Percentiles rank a stretch among this genome's conserved stretches.
Evolutionary conservation across 2,797 vertebrate genomes (phyloP).

Genomic region (Salmo trutta): DNA sequence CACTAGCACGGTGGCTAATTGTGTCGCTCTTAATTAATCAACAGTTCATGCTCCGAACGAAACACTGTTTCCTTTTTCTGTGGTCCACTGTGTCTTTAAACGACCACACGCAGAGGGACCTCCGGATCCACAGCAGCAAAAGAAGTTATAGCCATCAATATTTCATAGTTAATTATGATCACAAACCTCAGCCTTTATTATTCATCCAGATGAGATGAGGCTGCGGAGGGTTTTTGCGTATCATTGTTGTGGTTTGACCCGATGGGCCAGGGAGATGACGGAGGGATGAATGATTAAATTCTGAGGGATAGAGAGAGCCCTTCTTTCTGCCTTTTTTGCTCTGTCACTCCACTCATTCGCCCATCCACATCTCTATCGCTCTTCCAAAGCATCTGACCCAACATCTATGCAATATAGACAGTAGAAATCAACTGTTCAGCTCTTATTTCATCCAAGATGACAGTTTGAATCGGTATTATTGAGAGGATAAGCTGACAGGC

Average conservation of each 20-base stretch:
- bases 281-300: conserved; percentile 61
- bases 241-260: conserved; percentile 54
- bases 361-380: neutral
- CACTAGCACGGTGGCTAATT: conserved; percentile 68
- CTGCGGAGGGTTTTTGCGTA: conserved; percentile 33
- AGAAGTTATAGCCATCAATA: conserved; percentile 74
- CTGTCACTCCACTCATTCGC: neutral
- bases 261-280: conserved; percentile 32
- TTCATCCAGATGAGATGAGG: conserved; percentile 52
- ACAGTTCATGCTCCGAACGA: conserved; percentile 50
- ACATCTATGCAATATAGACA: neutral
- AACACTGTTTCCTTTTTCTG: conserved; percentile 54
- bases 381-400: neutral
- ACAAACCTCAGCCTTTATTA: conserved; percentile 69
- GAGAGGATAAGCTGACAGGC: neutral
- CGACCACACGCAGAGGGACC: conserved; percentile 49
- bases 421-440: neutral
- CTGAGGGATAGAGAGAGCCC: conserved; percentile 38
- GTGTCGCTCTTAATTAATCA: conserved; percentile 77
- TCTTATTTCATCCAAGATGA: neutral
- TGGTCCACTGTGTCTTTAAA: conserved; percentile 53
- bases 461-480: neutral
- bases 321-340: neutral
- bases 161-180: conserved; percentile 78
- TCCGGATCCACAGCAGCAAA: conserved; percentile 27